phyloP scores from a whole-genome alignment of 2,888 invertebrate species.

The Chrysina gloriosa region DNA sequence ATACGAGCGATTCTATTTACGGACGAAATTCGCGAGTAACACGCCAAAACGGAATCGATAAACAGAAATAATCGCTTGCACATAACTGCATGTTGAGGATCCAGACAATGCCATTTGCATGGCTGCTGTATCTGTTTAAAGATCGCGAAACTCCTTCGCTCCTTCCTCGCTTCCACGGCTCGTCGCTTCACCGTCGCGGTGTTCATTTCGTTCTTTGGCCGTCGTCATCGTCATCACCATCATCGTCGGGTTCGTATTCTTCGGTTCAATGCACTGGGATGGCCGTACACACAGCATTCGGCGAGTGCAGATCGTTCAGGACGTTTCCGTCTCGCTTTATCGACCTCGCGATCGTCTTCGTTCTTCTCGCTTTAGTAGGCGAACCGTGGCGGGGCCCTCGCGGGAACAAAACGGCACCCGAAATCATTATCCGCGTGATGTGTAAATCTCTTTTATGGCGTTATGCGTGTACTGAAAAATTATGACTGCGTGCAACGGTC shows the following conservation, averaged over 20 bases:
- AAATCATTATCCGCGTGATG: constrained; percentile 45
- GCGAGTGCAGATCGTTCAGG: constrained; percentile 5
- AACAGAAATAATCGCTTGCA: too few species aligned
- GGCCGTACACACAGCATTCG: constrained; percentile 43
- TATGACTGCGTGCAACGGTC: constrained; percentile 33
- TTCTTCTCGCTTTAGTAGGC: neutral
- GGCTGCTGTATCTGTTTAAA: too few species aligned
- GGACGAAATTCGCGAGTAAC: too few species aligned
- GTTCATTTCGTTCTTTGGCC: neutral
- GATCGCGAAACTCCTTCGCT: too few species aligned
- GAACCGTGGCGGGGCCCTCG: constrained; percentile 3
- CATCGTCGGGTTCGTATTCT: neutral
- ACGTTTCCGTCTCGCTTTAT: constrained; percentile 45
- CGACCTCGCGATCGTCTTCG: constrained; percentile 36
- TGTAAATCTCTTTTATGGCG: constrained; percentile 48
- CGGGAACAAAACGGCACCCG: constrained; percentile 35
- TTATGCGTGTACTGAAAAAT: constrained; percentile 36
- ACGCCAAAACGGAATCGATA: too few species aligned
- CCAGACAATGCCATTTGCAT: too few species aligned
- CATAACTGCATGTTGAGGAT: too few species aligned
- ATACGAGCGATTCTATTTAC: too few species aligned
- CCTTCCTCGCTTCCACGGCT: too few species aligned
- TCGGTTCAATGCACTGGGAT: constrained; percentile 50
- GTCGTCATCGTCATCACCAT: neutral
- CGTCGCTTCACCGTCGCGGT: too few species aligned